A percentile compares a stretch with the other conserved stretches of the same genome.
These are phyloP conservation scores for Parazoanthus swiftii DNA, from an alignment of 92 coral and sea anemone genomes.

Conservation along the genomic window DNA sequence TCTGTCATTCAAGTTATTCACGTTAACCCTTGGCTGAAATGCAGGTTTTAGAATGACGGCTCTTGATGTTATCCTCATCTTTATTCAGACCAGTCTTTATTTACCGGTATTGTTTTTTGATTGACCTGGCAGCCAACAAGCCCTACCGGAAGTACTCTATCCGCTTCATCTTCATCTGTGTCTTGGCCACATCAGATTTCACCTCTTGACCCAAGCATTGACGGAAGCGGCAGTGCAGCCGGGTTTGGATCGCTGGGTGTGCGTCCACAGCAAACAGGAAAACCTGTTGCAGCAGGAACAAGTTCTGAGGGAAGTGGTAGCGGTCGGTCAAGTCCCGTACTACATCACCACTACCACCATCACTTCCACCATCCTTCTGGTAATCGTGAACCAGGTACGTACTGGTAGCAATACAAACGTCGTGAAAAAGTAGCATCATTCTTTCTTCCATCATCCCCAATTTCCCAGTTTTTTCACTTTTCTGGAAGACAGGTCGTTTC, in stretches of 20 bases:
- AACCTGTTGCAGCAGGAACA: slow-evolving; percentile 19
- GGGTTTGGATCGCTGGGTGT: slow-evolving; percentile 78
- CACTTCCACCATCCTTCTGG: slow-evolving; percentile 84
- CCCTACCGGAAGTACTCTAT: slow-evolving; percentile 59
- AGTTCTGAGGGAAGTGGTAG: slow-evolving; percentile 44
- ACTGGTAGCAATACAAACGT: neutral
- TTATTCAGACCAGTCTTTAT: neutral
- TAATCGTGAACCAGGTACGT: slow-evolving; percentile 30
- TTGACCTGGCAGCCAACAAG: neutral
- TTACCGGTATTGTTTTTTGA: neutral
- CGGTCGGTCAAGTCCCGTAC: slow-evolving; percentile 78
- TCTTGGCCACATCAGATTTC: slow-evolving; percentile 94
- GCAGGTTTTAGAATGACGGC: neutral
- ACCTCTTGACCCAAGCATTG: slow-evolving; percentile 75
- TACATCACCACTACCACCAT: slow-evolving; percentile 92
- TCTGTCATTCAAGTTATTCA: neutral
- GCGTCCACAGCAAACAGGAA: slow-evolving; percentile 55
- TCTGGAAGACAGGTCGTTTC: too few relatives aligned
- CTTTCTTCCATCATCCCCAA: too few relatives aligned
- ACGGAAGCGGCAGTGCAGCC: slow-evolving; percentile 51
- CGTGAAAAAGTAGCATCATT: too few relatives aligned
- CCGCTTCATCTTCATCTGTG: slow-evolving; percentile 60
- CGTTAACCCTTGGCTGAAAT: neutral
- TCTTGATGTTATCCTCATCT: neutral
- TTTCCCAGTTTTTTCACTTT: too few relatives aligned